These are phyloP conservation scores for Malurus splendens DNA, from an alignment of 2,797 vertebrate species.

Conservation along the genomic window DNA sequence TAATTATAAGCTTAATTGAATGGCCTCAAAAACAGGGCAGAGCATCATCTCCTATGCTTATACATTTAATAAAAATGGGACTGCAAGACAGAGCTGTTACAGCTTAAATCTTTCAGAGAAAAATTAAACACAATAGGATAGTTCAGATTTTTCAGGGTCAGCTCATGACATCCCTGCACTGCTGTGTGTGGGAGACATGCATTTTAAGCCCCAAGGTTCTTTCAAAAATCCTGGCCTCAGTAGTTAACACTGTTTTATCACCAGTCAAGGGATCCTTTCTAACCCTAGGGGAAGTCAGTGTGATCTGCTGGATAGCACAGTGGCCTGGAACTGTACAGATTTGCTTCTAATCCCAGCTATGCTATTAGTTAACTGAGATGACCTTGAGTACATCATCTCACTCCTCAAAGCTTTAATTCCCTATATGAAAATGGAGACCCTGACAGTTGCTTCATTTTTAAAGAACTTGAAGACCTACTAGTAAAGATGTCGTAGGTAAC, in stretches of 20 bases:
- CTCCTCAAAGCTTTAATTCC: background rate
- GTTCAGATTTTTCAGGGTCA: background rate
- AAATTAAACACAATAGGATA: background rate
- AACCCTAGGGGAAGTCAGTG: background rate
- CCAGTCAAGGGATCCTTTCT: background rate
- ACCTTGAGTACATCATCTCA: slow-evolving; percentile 15
- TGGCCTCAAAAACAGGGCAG: background rate
- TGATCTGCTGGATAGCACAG: background rate
- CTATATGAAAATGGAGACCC: background rate
- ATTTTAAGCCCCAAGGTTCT: background rate
- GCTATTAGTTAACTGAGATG: slow-evolving; percentile 17
- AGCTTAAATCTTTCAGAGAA: background rate
- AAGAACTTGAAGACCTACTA: slow-evolving; percentile 40
- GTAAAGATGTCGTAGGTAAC: slow-evolving; percentile 33
- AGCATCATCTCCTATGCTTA: background rate
- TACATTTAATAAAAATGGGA: slow-evolving; percentile 4
- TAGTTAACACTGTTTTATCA: background rate
- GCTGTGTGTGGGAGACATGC: background rate
- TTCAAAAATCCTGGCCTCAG: background rate
- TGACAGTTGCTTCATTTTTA: slow-evolving; percentile 51
- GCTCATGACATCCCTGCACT: background rate
- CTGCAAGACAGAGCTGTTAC: background rate
- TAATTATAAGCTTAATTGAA: slow-evolving; percentile 47
- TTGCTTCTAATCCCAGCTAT: slow-evolving; percentile 12
- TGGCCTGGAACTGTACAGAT: background rate